Evolutionary conservation across 2,113 vertebrate species (phyloP), one percentile per base, ranked within the genome.

Genomic region (Halichoeres trimaculatus): DNA sequence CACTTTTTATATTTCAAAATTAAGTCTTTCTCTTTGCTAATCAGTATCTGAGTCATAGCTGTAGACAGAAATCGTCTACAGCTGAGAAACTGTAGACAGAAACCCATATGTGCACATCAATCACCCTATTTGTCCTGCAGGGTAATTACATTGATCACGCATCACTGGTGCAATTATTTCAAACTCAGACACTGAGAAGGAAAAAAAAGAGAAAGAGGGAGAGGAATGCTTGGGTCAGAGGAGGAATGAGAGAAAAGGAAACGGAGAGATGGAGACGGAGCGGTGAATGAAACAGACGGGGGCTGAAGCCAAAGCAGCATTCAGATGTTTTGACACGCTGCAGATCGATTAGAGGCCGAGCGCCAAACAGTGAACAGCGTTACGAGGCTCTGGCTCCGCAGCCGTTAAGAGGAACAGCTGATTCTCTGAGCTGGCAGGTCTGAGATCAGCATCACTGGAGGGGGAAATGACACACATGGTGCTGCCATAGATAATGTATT

Each of bases 281-380:
- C n/a, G 56, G 7, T 45, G 23, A 68, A 70, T 72, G 5, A 63
- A 30, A 41, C 55, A 19, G 43, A 48, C 12, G 26, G 30, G 73
- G 54, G 35, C 9, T 51, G 48, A 68, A 4, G 41, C 43, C 58
- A 11, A 20, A 41, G 35, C 17, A 52, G 59, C 40, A 48, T 34
- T 81, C 67, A 62, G 66, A 84, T 78, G 70, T 69, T 82, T 80
- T 84, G 72, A 87, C 77, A 76, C 13, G 36, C 53, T 1, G 19
- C 68, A 69, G 81, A 88, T 88, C 43, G 48, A 89, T 88, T 74
- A 41, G 67, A 76, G 68, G 72, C 73, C 45, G 23, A 76, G 77
- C 52, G 82, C 70, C 64, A 73, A 71, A 59, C 56, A 61, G 24
- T 69, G 20, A 74, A 40, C 8, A 20, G 50, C 41, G 64, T 30